A percentile compares a stretch with the other conserved stretches of the same genome.
Conservation (phyloP, 2,113 vertebrate species). For the Cynopterus brachyotis region DNA sequence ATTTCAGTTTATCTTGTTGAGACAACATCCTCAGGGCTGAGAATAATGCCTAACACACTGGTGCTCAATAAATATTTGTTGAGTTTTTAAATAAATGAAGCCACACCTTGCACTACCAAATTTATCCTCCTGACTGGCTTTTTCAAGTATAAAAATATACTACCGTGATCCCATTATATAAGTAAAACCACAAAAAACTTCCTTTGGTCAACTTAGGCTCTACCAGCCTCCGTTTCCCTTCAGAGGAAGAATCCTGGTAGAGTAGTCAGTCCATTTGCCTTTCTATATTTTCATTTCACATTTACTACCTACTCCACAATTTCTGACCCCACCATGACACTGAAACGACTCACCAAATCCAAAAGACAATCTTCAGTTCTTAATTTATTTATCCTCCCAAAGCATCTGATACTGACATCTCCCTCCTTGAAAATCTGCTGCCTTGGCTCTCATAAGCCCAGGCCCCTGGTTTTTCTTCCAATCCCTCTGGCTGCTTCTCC, state of each 20-base stretch:
- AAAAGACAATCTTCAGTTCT: neutral
- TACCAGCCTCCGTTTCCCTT: neutral
- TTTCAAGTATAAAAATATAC: constrained; percentile 1
- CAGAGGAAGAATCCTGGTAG: neutral
- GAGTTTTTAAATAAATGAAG: neutral
- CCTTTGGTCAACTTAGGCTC: neutral
- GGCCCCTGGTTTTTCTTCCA: neutral
- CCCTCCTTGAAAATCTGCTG: neutral
- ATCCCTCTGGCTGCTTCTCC: neutral
- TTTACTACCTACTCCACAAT: neutral
- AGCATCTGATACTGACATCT: neutral
- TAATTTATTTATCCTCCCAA: neutral
- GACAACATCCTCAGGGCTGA: neutral
- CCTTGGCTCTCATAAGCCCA: neutral
- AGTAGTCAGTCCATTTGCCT: neutral
- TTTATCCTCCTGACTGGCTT: neutral
- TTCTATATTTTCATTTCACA: neutral
- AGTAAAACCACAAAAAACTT: neutral
- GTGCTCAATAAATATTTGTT: neutral
- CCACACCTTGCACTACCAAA: neutral
- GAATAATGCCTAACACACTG: neutral
- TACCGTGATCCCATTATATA: neutral
- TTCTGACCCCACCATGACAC: neutral
- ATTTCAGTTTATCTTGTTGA: neutral
- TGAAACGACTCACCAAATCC: neutral